phyloP scores from a whole-genome alignment of 53 echinoderm and acorn worm species.

The Paelopatides confundens region DNA sequence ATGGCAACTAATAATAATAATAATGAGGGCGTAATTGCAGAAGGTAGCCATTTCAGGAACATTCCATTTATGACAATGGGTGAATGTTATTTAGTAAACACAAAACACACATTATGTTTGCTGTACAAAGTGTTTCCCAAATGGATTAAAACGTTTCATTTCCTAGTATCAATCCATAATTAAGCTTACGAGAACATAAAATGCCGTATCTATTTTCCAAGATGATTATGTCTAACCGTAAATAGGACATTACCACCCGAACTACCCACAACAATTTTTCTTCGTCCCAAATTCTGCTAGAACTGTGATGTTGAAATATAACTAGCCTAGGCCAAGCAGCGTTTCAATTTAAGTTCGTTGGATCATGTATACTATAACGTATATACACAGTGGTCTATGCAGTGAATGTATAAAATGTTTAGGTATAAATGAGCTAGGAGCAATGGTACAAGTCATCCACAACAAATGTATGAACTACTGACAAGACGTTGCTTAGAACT shows the following conservation, averaged over 20 bases:
- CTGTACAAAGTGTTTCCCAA: no score
- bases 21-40: conserved; percentile 41
- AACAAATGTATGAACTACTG: not conserved
- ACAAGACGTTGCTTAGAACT: no score
- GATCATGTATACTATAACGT: not conserved
- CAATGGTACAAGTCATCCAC: not conserved
- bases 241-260: not conserved
- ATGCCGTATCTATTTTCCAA: no score
- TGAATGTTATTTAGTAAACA: not conserved
- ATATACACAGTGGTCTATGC: not conserved
- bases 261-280: not conserved
- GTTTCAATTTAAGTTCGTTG: not conserved
- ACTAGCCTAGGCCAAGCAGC: not conserved
- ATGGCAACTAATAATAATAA: conserved; percentile 54
- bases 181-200: no score
- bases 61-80: conserved; percentile 33
- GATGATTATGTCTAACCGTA: no score
- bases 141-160: no score
- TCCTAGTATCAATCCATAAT: no score
- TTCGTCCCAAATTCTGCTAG: not conserved
- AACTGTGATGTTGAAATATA: not conserved
- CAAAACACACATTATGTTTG: not conserved
- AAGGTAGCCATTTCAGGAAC: conserved; percentile 48
- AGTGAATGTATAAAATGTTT: not conserved
- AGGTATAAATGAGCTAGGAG: not conserved